Percentiles rank a stretch among this genome's conserved stretches.
phyloP scores from a whole-genome alignment of 2,888 invertebrate species.

The Magallana nippona region DNA sequence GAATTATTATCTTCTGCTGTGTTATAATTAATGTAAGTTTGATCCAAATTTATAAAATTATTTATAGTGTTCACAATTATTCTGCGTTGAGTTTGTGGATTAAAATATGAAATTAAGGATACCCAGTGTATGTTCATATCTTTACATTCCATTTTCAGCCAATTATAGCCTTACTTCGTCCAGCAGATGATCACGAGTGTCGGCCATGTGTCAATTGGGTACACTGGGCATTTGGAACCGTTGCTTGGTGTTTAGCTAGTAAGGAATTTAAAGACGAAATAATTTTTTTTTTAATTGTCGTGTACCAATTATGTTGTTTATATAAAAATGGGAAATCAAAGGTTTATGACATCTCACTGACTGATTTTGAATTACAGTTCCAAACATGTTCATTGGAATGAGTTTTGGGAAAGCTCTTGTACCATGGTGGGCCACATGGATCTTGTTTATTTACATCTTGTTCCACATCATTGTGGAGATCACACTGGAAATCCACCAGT shows the following conservation, averaged over 20 bases:
- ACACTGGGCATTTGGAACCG: conserved; percentile 79
- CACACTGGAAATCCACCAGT: conserved; percentile 82
- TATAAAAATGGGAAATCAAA: no score
- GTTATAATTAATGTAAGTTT: conserved; percentile 78
- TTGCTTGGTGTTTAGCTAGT: conserved; percentile 78
- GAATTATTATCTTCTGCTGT: conserved; percentile 78
- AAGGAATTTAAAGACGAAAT: conserved; percentile 55
- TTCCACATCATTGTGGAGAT: conserved; percentile 94
- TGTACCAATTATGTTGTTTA: no score
- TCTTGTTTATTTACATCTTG: conserved; percentile 92
- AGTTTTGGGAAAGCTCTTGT: conserved; percentile 91
- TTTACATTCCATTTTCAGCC: conserved; percentile 69
- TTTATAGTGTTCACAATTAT: no score
- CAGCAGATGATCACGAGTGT: conserved; percentile 70
- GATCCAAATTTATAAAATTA: neutral
- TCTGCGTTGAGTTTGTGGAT: no score
- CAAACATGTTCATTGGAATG: conserved; percentile 95
- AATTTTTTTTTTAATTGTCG: no score
- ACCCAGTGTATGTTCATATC: no score
- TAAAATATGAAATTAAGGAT: no score
- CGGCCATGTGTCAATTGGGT: conserved; percentile 80
- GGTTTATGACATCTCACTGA: no score
- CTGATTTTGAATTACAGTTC: conserved; percentile 84
- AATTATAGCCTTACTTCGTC: conserved; percentile 76
- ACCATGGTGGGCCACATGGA: conserved; percentile 92